Evolutionary conservation across 2,797 vertebrate genomes (phyloP).

Genomic region (Halcyon chelicuti): DNA sequence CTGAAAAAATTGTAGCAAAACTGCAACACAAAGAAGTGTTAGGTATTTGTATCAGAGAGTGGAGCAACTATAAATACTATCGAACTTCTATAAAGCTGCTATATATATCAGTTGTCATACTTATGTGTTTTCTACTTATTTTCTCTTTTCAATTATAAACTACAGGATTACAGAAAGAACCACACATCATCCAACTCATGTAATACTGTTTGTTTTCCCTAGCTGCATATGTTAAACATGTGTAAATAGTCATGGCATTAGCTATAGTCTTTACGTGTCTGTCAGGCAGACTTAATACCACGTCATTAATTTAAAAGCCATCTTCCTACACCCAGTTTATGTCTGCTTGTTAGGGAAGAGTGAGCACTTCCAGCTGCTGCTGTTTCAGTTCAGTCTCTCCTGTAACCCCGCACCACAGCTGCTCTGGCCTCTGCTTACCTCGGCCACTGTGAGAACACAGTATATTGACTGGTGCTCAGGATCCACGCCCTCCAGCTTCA

Average conservation of each 20-base stretch:
- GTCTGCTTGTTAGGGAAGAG: not conserved
- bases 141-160: not conserved
- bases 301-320: not conserved
- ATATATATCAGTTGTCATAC: not conserved
- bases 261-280: not conserved
- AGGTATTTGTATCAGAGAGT: not conserved
- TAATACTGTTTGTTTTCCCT: not conserved
- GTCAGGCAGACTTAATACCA: not conserved
- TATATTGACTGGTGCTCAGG: constrained; percentile 87
- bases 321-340: not conserved
- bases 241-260: not conserved
- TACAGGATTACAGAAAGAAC: not conserved
- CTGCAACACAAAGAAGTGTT: not conserved
- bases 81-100: not conserved
- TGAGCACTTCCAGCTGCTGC: not conserved
- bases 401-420: rapidly evolving
- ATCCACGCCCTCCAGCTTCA: constrained; percentile 87
- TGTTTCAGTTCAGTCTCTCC: not conserved
- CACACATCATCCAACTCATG: not conserved
- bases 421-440: constrained; percentile 72
- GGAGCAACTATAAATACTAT: not conserved
- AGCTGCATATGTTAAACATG: not conserved
- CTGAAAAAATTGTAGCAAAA: not conserved
- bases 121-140: not conserved
- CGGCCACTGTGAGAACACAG: constrained; percentile 84